phyloP scores from a whole-genome alignment of 2,888 invertebrate species.

The Lasioglossum villosulum region DNA sequence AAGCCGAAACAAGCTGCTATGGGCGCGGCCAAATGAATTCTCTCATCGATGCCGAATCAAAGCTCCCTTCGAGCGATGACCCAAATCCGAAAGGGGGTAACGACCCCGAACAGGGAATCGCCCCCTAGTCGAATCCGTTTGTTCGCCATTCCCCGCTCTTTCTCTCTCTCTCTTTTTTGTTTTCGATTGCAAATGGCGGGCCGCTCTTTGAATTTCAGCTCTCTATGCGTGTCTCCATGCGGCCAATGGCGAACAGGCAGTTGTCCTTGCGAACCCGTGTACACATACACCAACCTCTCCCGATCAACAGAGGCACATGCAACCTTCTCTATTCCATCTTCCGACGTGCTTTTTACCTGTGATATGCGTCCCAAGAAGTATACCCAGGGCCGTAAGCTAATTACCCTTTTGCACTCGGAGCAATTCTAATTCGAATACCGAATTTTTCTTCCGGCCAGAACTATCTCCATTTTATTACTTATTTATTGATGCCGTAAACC shows the following conservation, averaged over 20 bases:
- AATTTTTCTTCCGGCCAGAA: too few relatives aligned
- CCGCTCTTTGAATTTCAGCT: constrained; percentile 75
- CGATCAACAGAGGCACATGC: constrained; percentile 64
- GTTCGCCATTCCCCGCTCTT: constrained; percentile 65
- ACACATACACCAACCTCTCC: constrained; percentile 47
- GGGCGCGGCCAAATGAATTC: constrained; percentile 59
- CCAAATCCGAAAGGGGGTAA: constrained; percentile 82
- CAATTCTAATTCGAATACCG: too few relatives aligned
- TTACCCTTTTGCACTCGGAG: constrained; percentile 4
- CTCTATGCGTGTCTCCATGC: constrained; percentile 27
- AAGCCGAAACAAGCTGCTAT: constrained; percentile 32
- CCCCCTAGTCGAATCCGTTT: constrained; percentile 71
- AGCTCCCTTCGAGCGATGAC: constrained; percentile 75
- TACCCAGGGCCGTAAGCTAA: constrained; percentile 59
- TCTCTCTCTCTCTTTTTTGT: constrained; percentile 58
- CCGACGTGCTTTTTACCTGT: constrained; percentile 56
- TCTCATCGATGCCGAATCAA: constrained; percentile 67
- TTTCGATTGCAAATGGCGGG: constrained; percentile 70
- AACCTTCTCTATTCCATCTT: constrained; percentile 56
- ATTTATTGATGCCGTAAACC: too few relatives aligned
- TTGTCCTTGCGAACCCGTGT: constrained; percentile 71
- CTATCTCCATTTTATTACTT: too few relatives aligned
- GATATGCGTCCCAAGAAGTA: constrained; percentile 41
- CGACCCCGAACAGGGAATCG: constrained; percentile 79
- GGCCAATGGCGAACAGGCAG: constrained; percentile 75